These are phyloP conservation scores for Tokudaia tokunoshimensis DNA, from an alignment of 2,797 vertebrate genomes.

Conservation along the genomic window DNA sequence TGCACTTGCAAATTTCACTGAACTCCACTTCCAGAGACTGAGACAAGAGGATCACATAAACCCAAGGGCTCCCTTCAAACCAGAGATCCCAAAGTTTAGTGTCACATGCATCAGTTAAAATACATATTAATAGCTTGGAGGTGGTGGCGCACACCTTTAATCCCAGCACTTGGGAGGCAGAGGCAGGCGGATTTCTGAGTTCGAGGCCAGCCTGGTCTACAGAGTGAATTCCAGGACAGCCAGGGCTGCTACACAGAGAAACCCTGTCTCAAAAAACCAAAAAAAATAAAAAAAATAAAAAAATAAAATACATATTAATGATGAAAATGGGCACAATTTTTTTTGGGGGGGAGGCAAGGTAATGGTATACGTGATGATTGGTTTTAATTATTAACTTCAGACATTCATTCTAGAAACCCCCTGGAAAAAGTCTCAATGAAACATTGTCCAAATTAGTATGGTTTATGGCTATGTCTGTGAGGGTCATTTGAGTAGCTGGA, in stretches of 20 bases:
- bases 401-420: not conserved
- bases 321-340: not conserved
- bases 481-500: not conserved
- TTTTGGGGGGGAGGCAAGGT: not conserved
- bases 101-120: constrained; percentile 21
- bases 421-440: not conserved
- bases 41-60: not conserved
- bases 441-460: not conserved
- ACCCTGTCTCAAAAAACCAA: too few species aligned
- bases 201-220: too few species aligned
- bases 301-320: constrained; percentile 20
- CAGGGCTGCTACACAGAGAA: too few species aligned
- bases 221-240: too few species aligned
- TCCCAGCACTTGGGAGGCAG: too few species aligned
- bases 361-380: not conserved
- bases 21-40: not conserved
- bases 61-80: not conserved
- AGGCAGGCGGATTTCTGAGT: too few species aligned
- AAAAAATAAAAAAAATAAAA: too few species aligned
- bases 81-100: not conserved
- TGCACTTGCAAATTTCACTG: not conserved
- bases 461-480: not conserved
- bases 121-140: not conserved
- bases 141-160: too few species aligned
- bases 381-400: not conserved